phyloP scores from a whole-genome alignment of 2,888 invertebrate species.

The Drosophila parthenogenetica region DNA sequence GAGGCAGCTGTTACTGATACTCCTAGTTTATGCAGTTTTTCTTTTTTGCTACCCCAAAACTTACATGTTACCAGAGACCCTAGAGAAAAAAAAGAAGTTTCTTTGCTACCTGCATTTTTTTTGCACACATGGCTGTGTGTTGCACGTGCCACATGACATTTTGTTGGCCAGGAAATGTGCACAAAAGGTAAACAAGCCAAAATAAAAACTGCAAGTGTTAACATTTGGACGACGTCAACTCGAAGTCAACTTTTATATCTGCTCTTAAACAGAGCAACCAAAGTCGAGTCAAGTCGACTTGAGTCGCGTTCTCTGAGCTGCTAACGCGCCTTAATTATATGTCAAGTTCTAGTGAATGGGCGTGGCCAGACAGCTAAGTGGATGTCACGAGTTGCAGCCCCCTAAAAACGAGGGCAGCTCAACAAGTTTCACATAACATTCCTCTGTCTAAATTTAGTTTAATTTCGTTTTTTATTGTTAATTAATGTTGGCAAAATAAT shows the following conservation, averaged over 20 bases:
- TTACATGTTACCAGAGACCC: slow-evolving; percentile 28
- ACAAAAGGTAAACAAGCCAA: slow-evolving; percentile 52
- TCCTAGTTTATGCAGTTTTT: slow-evolving; percentile 29
- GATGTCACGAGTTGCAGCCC: slow-evolving; percentile 29
- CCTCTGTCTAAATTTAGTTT: background rate
- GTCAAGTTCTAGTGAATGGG: slow-evolving; percentile 47
- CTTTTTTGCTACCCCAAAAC: slow-evolving; percentile 6
- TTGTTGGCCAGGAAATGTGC: slow-evolving; percentile 60
- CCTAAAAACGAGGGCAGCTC: slow-evolving; percentile 36
- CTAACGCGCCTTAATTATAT: slow-evolving; percentile 52
- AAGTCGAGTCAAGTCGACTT: background rate
- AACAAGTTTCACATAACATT: background rate
- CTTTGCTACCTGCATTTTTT: slow-evolving; percentile 14
- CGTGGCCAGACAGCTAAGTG: slow-evolving; percentile 37
- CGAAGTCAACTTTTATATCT: slow-evolving; percentile 52
- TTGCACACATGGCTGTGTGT: slow-evolving; percentile 8
- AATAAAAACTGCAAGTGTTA: slow-evolving; percentile 53
- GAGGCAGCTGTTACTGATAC: slow-evolving; percentile 27
- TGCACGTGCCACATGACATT: slow-evolving; percentile 44
- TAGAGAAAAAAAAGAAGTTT: slow-evolving; percentile 34
- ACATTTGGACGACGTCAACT: slow-evolving; percentile 52
- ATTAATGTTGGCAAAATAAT: slow-evolving; percentile 2
- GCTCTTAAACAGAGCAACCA: slow-evolving; percentile 40
- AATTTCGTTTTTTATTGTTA: background rate
- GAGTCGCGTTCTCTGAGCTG: slow-evolving; percentile 13